Evolutionary conservation across 2,888 invertebrate species (phyloP).

Genomic region (Oxytorus armatus): DNA sequence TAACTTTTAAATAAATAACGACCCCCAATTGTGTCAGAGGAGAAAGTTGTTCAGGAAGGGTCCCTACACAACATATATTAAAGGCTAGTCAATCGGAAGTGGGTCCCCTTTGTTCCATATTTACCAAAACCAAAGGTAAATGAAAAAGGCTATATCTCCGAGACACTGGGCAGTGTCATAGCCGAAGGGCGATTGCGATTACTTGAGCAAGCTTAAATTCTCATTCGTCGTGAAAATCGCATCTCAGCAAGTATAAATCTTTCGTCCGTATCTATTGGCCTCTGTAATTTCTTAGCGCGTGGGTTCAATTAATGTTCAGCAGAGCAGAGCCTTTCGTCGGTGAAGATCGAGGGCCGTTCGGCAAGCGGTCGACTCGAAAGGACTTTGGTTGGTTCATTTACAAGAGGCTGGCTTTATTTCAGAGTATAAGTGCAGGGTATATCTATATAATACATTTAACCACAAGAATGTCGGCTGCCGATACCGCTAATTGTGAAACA

Average conservation of each 20-base stretch:
- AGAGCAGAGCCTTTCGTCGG: conserved; percentile 57
- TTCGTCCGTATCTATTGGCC: conserved; percentile 43
- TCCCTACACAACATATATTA: no score
- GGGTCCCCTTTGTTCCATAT: no score
- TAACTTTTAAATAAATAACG: no score
- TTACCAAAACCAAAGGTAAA: no score
- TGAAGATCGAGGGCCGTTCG: conserved; percentile 7
- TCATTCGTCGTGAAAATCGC: conserved; percentile 22
- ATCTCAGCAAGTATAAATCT: conserved; percentile 6
- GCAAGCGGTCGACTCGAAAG: conserved; percentile 56
- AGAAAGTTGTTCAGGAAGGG: no score
- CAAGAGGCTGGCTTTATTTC: no score
- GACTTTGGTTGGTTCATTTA: conserved; percentile 21
- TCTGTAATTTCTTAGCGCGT: conserved; percentile 77
- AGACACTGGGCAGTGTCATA: no score
- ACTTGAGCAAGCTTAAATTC: conserved; percentile 29
- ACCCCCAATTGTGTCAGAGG: no score
- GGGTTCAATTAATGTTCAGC: conserved; percentile 80
- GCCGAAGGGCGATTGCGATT: no score
- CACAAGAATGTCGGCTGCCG: conserved; percentile 60
- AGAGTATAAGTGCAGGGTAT: background rate
- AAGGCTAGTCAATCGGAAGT: no score
- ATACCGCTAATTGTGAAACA: conserved; percentile 80
- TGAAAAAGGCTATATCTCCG: no score
- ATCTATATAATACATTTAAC: conserved; percentile 11